Evolutionary conservation across 2,797 vertebrate species (phyloP).

Genomic region (Melopsittacus undulatus): DNA sequence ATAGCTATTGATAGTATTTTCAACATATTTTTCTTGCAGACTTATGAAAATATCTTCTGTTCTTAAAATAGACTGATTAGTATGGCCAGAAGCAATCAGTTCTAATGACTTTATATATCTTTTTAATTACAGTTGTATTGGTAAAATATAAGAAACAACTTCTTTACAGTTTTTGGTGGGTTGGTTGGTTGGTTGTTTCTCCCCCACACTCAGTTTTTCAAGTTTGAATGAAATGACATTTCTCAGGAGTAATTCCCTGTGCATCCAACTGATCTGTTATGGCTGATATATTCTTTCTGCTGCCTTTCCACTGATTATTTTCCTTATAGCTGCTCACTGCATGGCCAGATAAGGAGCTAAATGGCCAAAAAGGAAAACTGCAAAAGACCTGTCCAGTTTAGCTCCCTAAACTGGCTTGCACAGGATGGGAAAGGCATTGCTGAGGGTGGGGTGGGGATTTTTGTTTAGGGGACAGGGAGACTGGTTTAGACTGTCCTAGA

Average conservation of each 20-base stretch:
- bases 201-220: neutral
- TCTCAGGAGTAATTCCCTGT: neutral
- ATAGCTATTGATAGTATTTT: neutral
- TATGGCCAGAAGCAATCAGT: neutral
- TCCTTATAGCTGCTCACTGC: neutral
- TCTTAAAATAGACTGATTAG: neutral
- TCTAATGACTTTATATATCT: accelerated
- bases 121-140: neutral
- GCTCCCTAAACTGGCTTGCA: conserved; percentile 10
- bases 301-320: neutral
- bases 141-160: neutral
- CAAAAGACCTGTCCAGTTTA: neutral
- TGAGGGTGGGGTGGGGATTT: neutral
- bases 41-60: neutral
- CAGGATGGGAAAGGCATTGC: neutral
- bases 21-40: neutral
- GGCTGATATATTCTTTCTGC: neutral
- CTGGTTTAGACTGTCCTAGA: conserved; percentile 34
- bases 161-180: neutral
- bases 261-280: neutral
- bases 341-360: neutral
- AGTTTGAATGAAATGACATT: neutral
- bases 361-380: neutral
- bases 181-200: neutral
- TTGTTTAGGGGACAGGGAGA: neutral